Evolutionary conservation across 2,888 invertebrate species (phyloP).

Genomic region (Cotesia congregata): DNA sequence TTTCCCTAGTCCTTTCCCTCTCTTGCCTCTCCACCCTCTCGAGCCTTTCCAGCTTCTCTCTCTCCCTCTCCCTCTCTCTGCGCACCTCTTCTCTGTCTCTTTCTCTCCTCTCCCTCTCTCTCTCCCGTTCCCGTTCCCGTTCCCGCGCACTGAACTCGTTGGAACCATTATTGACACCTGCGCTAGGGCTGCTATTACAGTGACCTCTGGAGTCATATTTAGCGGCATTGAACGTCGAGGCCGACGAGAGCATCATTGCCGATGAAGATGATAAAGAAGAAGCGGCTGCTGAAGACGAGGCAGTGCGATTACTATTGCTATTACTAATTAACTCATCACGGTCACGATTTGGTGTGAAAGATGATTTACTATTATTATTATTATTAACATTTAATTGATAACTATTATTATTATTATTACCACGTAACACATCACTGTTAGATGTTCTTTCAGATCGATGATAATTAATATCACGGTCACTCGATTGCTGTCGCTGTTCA

Average conservation of each 20-base stretch:
- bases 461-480: conserved; percentile 15
- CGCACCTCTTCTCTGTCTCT: neutral
- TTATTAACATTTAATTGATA: conserved; percentile 51
- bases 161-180: too few species aligned
- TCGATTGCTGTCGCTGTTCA: conserved; percentile 11
- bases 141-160: too few species aligned
- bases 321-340: neutral
- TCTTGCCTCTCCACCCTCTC: neutral
- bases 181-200: too few species aligned
- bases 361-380: conserved; percentile 21
- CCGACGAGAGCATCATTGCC: neutral
- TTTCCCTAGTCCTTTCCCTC: conserved; percentile 1
- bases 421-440: conserved; percentile 58
- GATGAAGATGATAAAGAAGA: neutral
- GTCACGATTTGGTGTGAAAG: neutral
- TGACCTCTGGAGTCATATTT: too few species aligned
- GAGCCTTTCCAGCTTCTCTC: neutral
- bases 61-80: neutral
- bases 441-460: conserved; percentile 38
- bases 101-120: neutral
- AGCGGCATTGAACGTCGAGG: too few species aligned
- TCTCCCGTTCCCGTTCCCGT: neutral
- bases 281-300: neutral
- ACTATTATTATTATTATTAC: conserved; percentile 49
- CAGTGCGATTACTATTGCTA: neutral